A percentile compares a stretch with the other conserved stretches of the same genome.
Evolutionary conservation across 2,888 invertebrate species (phyloP).

Genomic region (Caenorhabditis japonica): DNA sequence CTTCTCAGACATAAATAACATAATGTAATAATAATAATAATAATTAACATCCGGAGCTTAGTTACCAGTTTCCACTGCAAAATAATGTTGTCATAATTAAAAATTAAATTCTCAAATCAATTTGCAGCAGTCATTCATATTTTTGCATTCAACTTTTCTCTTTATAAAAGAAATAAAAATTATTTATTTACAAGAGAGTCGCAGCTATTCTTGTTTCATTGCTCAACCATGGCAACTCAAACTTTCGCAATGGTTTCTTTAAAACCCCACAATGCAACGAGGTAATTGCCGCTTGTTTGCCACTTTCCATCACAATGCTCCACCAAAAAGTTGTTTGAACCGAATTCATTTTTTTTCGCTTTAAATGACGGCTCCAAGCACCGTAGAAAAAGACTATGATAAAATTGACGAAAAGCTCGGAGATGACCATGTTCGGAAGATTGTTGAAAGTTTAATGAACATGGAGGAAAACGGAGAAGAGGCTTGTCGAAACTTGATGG

Average conservation of each 20-base stretch:
- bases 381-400: slow-evolving; percentile 25
- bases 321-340: slow-evolving; percentile 14
- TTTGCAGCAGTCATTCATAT: neutral
- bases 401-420: slow-evolving; percentile 39
- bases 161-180: too few species aligned
- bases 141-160: too few species aligned
- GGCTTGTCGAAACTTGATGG: slow-evolving; percentile 17
- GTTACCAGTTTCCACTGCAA: too few species aligned
- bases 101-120: too few species aligned
- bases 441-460: slow-evolving; percentile 24
- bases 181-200: too few species aligned
- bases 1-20: too few species aligned
- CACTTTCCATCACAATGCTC: neutral
- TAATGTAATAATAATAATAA: too few species aligned
- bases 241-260: slow-evolving; percentile 10
- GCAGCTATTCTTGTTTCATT: too few species aligned
- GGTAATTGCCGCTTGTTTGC: slow-evolving; percentile 29
- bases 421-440: slow-evolving; percentile 20
- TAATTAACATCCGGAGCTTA: too few species aligned
- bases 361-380: slow-evolving; percentile 12
- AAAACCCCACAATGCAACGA: slow-evolving; percentile 13
- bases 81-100: too few species aligned
- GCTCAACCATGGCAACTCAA: neutral
- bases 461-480: slow-evolving; percentile 17
- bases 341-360: neutral